Base-by-base conservation (phyloP, 2,888 invertebrate species). In the Malthinus flaveolus region DNA sequence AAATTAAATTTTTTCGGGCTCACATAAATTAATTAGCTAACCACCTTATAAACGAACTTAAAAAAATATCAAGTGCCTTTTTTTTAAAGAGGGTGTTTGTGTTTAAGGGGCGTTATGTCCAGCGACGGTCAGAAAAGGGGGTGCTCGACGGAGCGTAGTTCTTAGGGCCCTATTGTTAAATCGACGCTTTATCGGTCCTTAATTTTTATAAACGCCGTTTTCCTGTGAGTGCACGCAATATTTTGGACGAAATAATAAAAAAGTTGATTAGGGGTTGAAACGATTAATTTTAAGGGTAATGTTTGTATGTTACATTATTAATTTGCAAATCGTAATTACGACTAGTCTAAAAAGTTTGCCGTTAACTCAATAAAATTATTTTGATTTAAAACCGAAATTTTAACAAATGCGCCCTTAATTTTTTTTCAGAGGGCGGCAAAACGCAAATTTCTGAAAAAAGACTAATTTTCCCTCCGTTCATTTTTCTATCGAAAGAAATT, bases 171-270 rank as follows among this genome's bases (percentile, higher is more conserved):
- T 56, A 60, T 68, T 64, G 66, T 62, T 67, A 63, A 69, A 62
- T 63, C 55, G 60, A 60, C 61, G 65, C 64, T 69, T 69, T 68
- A 60, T 62, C 66, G 66, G 62, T 62, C 61, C 61, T 62, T 69
- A 68, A 61, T 63, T 63, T 64, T 57, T 52, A n/a, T n/a, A 53
- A 63, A 67, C 62, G 62, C 49, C 55, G 34, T 44, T 48, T 68
- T 66, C 63, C 67, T 56, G 58, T 34, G 8, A 33, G 11, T 52
- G 12, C 35, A 10, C 35, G 6, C 34, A 34, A 13, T 23, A 37
- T n/a, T 42, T 42, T 23, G 7, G 7, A 23, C 23, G 5, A 23
- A 23, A 23, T 23, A 23, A 23, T 23, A 23, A 23, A 23, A 23
- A 23, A 3, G 23, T 23, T 23, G 5, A 23, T 5, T 23, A 23